phyloP scores from a whole-genome alignment of 2,888 invertebrate species.

The Sarcophaga caerulescens region DNA sequence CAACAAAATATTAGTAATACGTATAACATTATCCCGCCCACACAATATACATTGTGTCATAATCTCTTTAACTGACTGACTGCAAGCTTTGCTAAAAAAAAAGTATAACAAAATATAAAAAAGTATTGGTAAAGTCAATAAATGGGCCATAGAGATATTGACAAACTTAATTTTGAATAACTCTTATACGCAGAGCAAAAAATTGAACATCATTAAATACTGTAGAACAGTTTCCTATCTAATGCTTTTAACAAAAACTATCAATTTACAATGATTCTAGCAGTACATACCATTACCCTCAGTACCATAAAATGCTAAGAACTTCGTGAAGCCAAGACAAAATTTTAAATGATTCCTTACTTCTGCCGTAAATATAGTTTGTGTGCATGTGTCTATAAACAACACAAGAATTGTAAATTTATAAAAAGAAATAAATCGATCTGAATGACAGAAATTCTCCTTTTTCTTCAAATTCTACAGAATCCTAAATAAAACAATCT shows the following conservation, averaged over 20 bases:
- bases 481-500: no score
- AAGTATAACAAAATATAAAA: neutral
- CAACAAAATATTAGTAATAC: neutral
- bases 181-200: neutral
- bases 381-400: no score
- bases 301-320: no score
- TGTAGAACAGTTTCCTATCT: neutral
- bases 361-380: no score
- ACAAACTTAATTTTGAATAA: neutral
- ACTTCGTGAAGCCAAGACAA: no score
- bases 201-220: neutral
- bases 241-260: neutral
- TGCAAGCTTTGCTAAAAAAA: conserved; percentile 40
- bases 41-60: neutral
- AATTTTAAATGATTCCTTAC: no score
- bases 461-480: no score
- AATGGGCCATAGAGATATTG: conserved; percentile 20
- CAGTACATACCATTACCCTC: no score
- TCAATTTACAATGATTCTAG: no score
- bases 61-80: conserved; percentile 41
- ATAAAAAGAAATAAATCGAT: no score
- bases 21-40: neutral
- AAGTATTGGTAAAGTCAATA: conserved; percentile 1
- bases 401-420: no score
- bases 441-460: no score